Evolutionary conservation across 2,113 vertebrate genomes (phyloP), one percentile per base, ranked within the genome.

Genomic region (Myotis yumanensis): DNA sequence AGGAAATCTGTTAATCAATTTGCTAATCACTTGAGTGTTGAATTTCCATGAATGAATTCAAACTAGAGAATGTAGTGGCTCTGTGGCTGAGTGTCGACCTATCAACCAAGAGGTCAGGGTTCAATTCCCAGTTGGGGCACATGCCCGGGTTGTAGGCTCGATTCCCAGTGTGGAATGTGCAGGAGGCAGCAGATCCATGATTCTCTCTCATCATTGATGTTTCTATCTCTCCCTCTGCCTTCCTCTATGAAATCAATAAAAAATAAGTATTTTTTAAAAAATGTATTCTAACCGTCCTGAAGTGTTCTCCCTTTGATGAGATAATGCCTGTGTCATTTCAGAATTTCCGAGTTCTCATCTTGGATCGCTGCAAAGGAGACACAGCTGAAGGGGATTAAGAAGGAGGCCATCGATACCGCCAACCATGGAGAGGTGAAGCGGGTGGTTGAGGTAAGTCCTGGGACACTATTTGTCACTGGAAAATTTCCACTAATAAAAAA

Each of bases 321-420:
- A 88, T 90, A 83, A 52, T 46, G 0, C 12, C 30, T 35, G 16
- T 43, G 25, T 97, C 93, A 1, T 98, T 98, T 96, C 97, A 99
- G 99, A 97, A 99, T 99, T 96, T 98, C 98, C 75, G 98, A 99
- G 94, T 95, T 99, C 54, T 98, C 98, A 85, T 98, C 97, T 89
- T 99, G 99, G 99, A 97, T 99, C 81, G 97, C 98, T 7, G 98
- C 98, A 88, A 99, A 99, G 97, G 98, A 98, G 79, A 97, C 90
- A 23, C 98, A 98, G 28, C 96, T 99, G 77, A 98, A 98, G 95
- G 98, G 98, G 57, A 97, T 99, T 94, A 98, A 98, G 82, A 97
- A 97, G 57, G 97, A 80, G 1, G 91, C 97, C 22, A 97, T 97
- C 0, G 98, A 99, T 95, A 97, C 98, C 69, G 51, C 95, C 90